Conservation (phyloP, 2,888 invertebrate species). For the Trachelus stipa region DNA sequence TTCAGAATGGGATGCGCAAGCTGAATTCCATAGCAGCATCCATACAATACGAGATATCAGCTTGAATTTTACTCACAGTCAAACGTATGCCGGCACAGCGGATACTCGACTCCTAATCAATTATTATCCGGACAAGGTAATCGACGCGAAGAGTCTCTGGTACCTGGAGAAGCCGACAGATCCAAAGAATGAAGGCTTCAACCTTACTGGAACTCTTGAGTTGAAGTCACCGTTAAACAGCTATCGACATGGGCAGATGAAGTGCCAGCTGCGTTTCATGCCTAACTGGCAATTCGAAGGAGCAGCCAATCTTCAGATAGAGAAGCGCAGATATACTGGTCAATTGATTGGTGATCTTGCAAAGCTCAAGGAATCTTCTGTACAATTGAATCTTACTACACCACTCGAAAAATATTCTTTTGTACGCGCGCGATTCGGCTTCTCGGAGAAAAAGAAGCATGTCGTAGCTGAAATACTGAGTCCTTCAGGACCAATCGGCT, state of each 20-base stretch:
- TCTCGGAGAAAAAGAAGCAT: conserved; percentile 78
- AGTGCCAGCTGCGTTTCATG: conserved; percentile 75
- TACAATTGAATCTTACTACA: conserved; percentile 80
- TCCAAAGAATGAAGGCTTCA: conserved; percentile 68
- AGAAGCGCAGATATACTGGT: conserved; percentile 77
- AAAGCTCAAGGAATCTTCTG: conserved; percentile 80
- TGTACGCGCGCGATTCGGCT: conserved; percentile 77
- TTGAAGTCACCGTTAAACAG: conserved; percentile 75
- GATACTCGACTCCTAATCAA: conserved; percentile 68
- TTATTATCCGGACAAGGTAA: conserved; percentile 76
- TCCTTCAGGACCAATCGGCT: conserved; percentile 77
- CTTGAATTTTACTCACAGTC: conserved; percentile 70
- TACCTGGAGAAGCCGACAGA: conserved; percentile 68
- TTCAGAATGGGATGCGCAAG: conserved; percentile 68
- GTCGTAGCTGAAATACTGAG: conserved; percentile 80
- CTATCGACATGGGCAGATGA: conserved; percentile 76
- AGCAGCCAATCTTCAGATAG: conserved; percentile 77
- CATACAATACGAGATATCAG: conserved; percentile 72
- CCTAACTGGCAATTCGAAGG: conserved; percentile 76
- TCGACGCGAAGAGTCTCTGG: conserved; percentile 80
- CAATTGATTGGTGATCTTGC: conserved; percentile 73
- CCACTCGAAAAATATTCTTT: conserved; percentile 76
- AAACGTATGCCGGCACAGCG: conserved; percentile 66
- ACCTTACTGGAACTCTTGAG: conserved; percentile 76
- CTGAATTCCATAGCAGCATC: conserved; percentile 71